Evolutionary conservation across 1,140 invertebrate species (phyloP), one percentile per base, ranked within the genome.

Genomic region (Arion vulgaris): DNA sequence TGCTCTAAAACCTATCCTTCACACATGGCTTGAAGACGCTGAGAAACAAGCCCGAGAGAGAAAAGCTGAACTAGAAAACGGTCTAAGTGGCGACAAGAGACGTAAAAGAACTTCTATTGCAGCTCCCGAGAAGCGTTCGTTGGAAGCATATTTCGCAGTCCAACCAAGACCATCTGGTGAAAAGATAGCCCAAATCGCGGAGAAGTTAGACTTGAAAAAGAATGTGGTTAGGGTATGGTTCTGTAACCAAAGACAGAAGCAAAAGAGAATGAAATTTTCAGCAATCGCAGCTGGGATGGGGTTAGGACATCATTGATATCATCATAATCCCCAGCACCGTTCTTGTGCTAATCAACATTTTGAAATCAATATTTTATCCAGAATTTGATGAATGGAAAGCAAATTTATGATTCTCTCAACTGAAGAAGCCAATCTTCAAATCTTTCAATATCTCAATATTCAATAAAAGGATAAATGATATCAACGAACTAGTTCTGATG

Each of bases 151-250:
- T 92, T 99, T 99, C 92, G 97, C 97, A 26, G 97, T 99, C 26
- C 99, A 99, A 92, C 98, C 98, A 15, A 94, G 98, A 83, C 98
- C 98, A 0, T 98, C 97, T 0, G 98, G 98, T 26, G 99, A 99
- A 93, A 99, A 99, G 93, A 99, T 99, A 81, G 98, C 98, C 34
- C 98, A 98, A 74, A 99, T 99, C 87, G 99, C 99, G 62, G 98
- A 99, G 93, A 99, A 99, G 92, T 94, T 99, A 84, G 98, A 99
- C 93, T 94, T 99, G 76, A 99, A 99, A 94, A 99, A 99, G 94
- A 99, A 99, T 93, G 99, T 99, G 62, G 99, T 99, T 13, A 95
- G 99, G 80, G 99, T 99, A 73, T 99, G 99, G 99, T 99, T 99
- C 93, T 99, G 99, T 91, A 99, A 99, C 93, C 98, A 99, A 93